Base-by-base conservation (phyloP, 2,113 vertebrate species). In the Rutilus rutilus region DNA sequence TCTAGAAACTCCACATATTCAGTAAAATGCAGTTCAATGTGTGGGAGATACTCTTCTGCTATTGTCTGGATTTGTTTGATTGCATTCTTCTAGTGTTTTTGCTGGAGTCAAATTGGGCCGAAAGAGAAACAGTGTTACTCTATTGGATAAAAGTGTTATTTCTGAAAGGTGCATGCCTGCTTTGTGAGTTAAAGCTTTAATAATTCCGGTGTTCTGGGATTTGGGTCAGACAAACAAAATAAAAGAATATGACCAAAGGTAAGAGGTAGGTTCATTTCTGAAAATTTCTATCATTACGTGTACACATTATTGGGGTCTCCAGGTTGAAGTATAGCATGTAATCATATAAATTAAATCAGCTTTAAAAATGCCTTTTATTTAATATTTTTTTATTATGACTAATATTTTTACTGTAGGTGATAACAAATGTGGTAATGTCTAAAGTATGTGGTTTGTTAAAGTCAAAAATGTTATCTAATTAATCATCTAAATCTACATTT, bases 141-240 rank as follows among this genome's bases (percentile, higher is more conserved):
- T 36, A 36, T 69, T 36, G 65, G 65, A 69, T 69, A 69, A 69
- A 69, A 69, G 30, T 69, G 65, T 10, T 39, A 69, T 69, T 69
- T 69, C 19, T 69, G 65, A 69, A 69, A 69, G 33, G 33, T 69
- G 8, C 21, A 69, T 69, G 33, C 65, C 54, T 69, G 33, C 65
- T 36, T 69, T 69, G 65, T 69, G 65, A 36, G 30, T 69, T 69
- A 69, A 69, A 69, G 65, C 30, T 33, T 21, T 69, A 36, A 69
- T 69, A 36, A 9, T 36, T 21, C 39, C 4, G 0, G 19, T 69
- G 0, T 36, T 69, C 30, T 69, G 30, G 65, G 17, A 4, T 69
- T 69, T 69, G 1, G 30, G 30, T 69, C 17, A 69, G 17, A 21
- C 30, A 9, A 36, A 36, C 65, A 36, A 21, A 69, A 36, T 21